These are phyloP conservation scores for Pangasius macronema DNA, from an alignment of 2,797 vertebrate species.

Conservation along the genomic window DNA sequence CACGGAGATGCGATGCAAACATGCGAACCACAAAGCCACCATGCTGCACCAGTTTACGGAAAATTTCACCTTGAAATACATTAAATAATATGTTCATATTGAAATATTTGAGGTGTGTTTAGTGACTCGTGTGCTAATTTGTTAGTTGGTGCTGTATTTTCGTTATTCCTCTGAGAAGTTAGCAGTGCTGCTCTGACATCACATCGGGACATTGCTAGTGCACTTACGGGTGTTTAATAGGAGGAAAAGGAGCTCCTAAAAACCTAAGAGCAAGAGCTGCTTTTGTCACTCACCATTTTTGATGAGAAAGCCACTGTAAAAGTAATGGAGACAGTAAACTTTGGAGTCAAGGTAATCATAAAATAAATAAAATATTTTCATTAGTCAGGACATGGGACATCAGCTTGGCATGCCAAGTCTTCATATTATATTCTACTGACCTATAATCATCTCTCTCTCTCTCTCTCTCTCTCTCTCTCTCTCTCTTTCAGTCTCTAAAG, in stretches of 20 bases:
- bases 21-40: too few species aligned
- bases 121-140: not conserved
- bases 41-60: too few species aligned
- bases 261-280: too few species aligned
- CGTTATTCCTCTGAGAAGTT: not conserved
- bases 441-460: not conserved
- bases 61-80: not conserved
- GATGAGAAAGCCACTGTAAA: too few species aligned
- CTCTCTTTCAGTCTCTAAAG: not conserved
- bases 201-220: not conserved
- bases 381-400: not conserved
- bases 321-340: too few species aligned
- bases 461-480: not conserved
- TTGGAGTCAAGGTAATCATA: not conserved
- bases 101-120: too few species aligned
- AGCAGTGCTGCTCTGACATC: not conserved
- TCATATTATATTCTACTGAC: not conserved
- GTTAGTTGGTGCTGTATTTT: not conserved
- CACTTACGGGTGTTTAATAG: not conserved
- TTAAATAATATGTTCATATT: too few species aligned
- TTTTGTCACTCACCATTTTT: too few species aligned
- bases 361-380: not conserved
- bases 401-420: not conserved
- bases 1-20: too few species aligned
- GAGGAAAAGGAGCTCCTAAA: not conserved